These are phyloP conservation scores for Schizopygopsis pylzovi DNA, from an alignment of 2,797 vertebrate genomes.

Conservation along the genomic window DNA sequence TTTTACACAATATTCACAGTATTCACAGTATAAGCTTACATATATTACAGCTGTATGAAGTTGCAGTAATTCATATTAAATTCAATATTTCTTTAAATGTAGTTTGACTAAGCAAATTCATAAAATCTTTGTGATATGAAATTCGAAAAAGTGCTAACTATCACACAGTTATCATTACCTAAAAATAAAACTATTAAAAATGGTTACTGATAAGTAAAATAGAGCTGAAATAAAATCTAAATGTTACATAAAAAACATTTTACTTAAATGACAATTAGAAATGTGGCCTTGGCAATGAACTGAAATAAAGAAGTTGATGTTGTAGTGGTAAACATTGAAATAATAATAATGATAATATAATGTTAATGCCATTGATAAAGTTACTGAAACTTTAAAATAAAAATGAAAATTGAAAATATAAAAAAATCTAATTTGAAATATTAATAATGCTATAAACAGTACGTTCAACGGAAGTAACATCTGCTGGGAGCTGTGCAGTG, in stretches of 20 bases:
- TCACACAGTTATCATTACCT: too few relatives aligned
- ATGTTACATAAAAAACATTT: background rate
- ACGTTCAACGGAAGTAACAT: background rate
- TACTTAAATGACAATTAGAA: background rate
- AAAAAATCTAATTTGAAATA: background rate
- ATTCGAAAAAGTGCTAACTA: background rate
- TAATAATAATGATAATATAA: too few relatives aligned
- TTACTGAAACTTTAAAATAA: background rate
- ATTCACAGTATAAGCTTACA: background rate
- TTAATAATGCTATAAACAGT: background rate
- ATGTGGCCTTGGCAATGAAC: background rate
- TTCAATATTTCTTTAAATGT: too few relatives aligned
- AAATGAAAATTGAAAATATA: background rate
- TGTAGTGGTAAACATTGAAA: background rate
- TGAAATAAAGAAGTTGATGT: background rate
- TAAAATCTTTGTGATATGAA: too few relatives aligned
- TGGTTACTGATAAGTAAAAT: background rate
- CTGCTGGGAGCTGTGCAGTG: too few relatives aligned
- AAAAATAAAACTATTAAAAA: background rate
- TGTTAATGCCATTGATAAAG: background rate
- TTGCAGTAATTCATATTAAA: background rate
- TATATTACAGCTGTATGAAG: background rate
- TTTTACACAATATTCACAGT: background rate
- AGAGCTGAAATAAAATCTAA: background rate
- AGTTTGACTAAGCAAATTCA: background rate